Evolutionary conservation across 35 echinoderm and acorn worm genomes (phyloP).

Genomic region (Lytechinus variegatus): DNA sequence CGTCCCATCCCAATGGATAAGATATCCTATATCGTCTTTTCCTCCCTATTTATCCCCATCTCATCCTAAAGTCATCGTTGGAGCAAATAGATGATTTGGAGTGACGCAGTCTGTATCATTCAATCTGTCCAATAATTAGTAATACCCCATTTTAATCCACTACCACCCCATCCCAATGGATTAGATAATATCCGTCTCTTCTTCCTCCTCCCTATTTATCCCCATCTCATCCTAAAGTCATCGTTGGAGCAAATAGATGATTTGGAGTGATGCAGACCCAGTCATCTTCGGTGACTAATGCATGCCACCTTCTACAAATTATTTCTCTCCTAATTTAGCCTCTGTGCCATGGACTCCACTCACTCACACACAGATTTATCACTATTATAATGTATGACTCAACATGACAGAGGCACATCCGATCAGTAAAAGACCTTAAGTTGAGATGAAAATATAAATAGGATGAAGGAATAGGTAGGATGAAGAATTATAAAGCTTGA

Average conservation of each 20-base stretch:
- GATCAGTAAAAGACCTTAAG: not conserved
- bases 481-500: not conserved
- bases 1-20: not conserved
- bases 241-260: not conserved
- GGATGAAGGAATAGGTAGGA: not conserved
- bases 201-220: not conserved
- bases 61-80: not conserved
- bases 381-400: constrained; percentile 20
- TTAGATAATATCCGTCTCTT: not conserved
- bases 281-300: constrained; percentile 17
- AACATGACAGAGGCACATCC: not conserved
- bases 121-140: too few relatives aligned
- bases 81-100: constrained; percentile 8
- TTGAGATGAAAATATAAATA: not conserved
- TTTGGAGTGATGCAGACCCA: constrained; percentile 9
- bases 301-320: not conserved
- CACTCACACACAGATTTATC: constrained; percentile 10
- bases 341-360: not conserved
- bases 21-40: too few relatives aligned
- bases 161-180: not conserved
- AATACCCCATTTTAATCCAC: not conserved
- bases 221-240: not conserved
- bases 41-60: not conserved
- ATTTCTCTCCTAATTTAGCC: constrained; percentile 18
- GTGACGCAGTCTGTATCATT: too few relatives aligned